phyloP scores from a whole-genome alignment of 2,888 invertebrate species.

The Callinectes sapidus region DNA sequence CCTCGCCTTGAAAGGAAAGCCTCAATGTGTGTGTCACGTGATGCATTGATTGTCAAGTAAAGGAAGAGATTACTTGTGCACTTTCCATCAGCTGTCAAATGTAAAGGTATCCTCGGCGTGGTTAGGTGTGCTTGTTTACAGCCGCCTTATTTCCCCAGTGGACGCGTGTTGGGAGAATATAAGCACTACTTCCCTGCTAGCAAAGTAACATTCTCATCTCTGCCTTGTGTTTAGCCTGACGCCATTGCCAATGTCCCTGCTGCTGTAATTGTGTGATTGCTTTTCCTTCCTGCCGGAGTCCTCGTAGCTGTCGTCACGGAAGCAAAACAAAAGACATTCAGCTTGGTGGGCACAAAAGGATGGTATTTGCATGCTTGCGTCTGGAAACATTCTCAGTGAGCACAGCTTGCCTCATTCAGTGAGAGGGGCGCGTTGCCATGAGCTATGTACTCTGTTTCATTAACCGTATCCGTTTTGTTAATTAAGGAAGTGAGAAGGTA shows the following conservation, averaged over 20 bases:
- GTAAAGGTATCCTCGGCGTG: neutral
- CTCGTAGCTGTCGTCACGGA: neutral
- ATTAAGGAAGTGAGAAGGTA: conserved; percentile 23
- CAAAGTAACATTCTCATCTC: neutral
- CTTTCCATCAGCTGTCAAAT: neutral
- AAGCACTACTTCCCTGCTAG: neutral
- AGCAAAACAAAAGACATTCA: neutral
- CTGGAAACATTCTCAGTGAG: neutral
- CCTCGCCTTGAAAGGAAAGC: neutral
- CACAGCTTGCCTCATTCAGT: neutral
- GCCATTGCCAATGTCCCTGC: neutral
- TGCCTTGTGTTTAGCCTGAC: neutral
- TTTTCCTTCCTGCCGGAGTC: neutral
- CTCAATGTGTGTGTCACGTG: neutral
- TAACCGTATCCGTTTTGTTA: conserved; percentile 28
- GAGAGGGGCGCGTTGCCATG: neutral
- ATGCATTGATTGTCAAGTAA: neutral
- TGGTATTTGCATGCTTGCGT: neutral
- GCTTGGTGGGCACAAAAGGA: neutral
- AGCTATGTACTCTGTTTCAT: conserved; percentile 19
- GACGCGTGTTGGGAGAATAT: neutral
- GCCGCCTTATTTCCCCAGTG: neutral
- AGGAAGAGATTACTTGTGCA: neutral
- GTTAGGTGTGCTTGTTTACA: neutral
- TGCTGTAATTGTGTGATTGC: neutral